Base-by-base conservation (phyloP, 2,797 vertebrate species). In the Huso huso region DNA sequence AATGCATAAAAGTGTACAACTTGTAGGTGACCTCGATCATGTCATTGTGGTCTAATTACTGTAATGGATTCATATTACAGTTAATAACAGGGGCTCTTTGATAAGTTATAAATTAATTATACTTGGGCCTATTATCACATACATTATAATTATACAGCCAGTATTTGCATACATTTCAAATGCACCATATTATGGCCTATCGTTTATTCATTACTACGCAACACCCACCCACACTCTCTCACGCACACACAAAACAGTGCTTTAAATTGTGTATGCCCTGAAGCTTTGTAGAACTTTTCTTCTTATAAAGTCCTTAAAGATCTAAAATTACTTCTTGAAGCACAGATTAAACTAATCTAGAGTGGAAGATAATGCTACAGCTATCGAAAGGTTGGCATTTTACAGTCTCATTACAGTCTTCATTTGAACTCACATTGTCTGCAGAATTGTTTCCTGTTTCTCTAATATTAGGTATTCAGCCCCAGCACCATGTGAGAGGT, bases 101-200 rank as follows among this genome's bases (percentile, higher is more conserved):
- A 83, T 86, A 87, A 90, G 87, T 91, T 90, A 88, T 90, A 89
- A 89, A 90, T 90, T 90, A 90, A 90, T 90, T 91, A 91, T 82
- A 79, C 72, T 80, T 76, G 77, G 78, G 73, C 74, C 85, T 89
- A 89, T 90, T 88, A 90, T 87, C 84, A 89, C 87, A 88, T 91
- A 84, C 83, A 91, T 90, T 90, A 89, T 89, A 87, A 89, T 91
- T 91, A 90, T 82, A 81, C 79, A 77, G 79, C 80, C 78, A 76
- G 77, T 84, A 90, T 89, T 89, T 89, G 86, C 87, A 91, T 90
- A 87, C 83, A 84, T 81, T 82, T 75, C 75, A 78, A 84, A 83
- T 81, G 71, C 68, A 70, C 76, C 75, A 71, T 77, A 84, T 86
- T 82, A 84, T 77, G 76, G 65, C 67, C 72, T 66, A 76, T 71